A percentile compares a stretch with the other conserved stretches of the same genome.
Evolutionary conservation across 2,113 vertebrate genomes (phyloP).

Genomic region (Astur gentilis): DNA sequence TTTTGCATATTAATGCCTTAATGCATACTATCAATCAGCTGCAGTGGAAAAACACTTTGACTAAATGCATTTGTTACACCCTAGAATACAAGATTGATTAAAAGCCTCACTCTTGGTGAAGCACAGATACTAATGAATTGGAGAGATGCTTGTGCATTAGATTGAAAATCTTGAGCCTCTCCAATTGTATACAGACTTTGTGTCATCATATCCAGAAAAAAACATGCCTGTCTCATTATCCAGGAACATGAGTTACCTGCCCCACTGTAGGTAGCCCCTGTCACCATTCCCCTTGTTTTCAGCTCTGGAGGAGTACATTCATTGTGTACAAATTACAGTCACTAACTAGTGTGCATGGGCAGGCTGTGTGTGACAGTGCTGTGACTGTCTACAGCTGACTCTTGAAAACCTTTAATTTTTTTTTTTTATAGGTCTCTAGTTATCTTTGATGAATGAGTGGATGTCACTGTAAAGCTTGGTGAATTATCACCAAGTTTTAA

Average conservation of each 20-base stretch:
- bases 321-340: not conserved
- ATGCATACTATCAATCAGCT: not conserved
- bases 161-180: not conserved
- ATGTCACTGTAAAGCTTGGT: not conserved
- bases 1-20: not conserved
- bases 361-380: not conserved
- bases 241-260: not conserved
- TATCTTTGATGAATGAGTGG: not conserved
- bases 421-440: not conserved
- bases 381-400: not conserved
- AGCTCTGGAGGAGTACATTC: not conserved
- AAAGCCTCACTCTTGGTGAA: not conserved
- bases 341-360: too few species aligned
- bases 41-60: not conserved
- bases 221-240: not conserved
- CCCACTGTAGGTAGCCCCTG: too few species aligned
- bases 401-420: not conserved
- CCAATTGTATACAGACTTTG: not conserved
- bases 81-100: not conserved
- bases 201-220: not conserved
- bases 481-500: not conserved
- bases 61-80: not conserved
- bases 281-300: not conserved
- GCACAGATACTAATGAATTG: not conserved
- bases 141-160: not conserved